A percentile compares a stretch with the other conserved stretches of the same genome.
Evolutionary conservation across 2,113 vertebrate species (phyloP).

Genomic region (Tenebrosternarchus preto): DNA sequence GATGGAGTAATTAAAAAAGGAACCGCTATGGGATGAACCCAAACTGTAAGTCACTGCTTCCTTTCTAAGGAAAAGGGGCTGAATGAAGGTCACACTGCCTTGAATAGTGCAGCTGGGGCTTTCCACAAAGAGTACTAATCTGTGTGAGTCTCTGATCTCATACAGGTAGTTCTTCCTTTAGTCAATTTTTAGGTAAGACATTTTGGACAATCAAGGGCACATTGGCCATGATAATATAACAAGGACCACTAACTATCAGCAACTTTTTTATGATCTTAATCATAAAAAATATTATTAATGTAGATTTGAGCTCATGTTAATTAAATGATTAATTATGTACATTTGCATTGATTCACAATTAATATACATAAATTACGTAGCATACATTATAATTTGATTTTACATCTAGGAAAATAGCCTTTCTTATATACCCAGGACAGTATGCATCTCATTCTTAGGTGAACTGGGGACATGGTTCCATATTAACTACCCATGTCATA

Average conservation of each 20-base stretch:
- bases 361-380: constrained; percentile 8
- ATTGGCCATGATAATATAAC: not conserved
- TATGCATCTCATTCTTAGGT: not conserved
- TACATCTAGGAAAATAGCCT: constrained; percentile 16
- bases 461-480: constrained; percentile 23
- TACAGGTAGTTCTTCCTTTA: not conserved
- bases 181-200: not conserved
- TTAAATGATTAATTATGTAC: constrained; percentile 17
- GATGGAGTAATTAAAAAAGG: too few relatives aligned
- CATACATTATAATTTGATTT: not conserved
- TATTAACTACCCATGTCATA: constrained; percentile 12
- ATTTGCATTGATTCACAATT: constrained; percentile 28
- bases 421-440: constrained; percentile 2
- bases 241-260: not conserved
- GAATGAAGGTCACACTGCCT: not conserved
- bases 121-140: not conserved
- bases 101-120: not conserved
- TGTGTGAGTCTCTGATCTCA: not conserved
- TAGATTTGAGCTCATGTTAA: constrained; percentile 1
- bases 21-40: not conserved
- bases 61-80: not conserved
- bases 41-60: not conserved
- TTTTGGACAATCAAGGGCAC: not conserved
- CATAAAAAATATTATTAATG: constrained; percentile 14
- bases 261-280: not conserved